Evolutionary conservation across 2,797 vertebrate genomes (phyloP).

Genomic region (Lycodopsis pacificus): DNA sequence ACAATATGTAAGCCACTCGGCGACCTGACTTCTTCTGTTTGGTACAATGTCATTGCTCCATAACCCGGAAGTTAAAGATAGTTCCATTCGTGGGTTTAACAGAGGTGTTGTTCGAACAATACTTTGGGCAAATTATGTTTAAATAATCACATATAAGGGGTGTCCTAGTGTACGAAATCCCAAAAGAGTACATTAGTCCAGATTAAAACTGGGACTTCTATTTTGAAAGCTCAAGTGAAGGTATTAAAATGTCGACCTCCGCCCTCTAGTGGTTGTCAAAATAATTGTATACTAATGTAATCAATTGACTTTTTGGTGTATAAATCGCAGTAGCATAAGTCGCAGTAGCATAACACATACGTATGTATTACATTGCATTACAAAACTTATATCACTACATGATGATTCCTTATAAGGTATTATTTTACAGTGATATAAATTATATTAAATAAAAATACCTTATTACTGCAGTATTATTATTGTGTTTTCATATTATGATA

Average conservation of each 20-base stretch:
- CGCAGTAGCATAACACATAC: not conserved
- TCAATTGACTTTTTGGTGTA: not conserved
- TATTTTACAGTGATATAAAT: not conserved
- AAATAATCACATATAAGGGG: fast-evolving
- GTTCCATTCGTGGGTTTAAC: not conserved
- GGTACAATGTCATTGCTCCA: conserved; percentile 73
- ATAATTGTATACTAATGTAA: not conserved
- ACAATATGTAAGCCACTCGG: not conserved
- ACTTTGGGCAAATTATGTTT: fast-evolving
- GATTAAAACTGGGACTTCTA: conserved; percentile 33
- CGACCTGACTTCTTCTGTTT: conserved; percentile 1
- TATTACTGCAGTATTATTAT: not conserved
- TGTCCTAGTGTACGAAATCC: not conserved
- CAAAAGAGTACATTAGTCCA: not conserved
- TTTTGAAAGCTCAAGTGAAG: conserved; percentile 48
- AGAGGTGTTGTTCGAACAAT: not conserved
- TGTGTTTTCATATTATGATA: not conserved
- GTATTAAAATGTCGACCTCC: not conserved
- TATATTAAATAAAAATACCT: not conserved
- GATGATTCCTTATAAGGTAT: not conserved
- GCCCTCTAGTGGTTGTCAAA: conserved; percentile 13
- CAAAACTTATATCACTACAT: not conserved
- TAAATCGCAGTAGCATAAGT: not conserved
- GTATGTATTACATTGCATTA: not conserved
- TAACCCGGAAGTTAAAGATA: conserved; percentile 72